Conservation (phyloP, 2,113 vertebrate species). For the Galemys pyrenaicus region DNA sequence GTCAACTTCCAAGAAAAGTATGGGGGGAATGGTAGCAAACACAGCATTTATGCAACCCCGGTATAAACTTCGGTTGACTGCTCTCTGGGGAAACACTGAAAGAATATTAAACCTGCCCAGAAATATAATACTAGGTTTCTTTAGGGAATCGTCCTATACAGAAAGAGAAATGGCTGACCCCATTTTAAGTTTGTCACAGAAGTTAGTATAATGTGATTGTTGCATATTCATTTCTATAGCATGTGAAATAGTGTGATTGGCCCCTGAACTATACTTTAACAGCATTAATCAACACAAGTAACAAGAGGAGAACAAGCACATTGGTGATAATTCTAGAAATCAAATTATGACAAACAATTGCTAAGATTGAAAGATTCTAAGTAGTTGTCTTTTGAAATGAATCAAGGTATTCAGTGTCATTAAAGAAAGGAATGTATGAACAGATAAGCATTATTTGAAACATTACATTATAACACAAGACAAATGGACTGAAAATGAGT, state of each 20-base stretch:
- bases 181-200: not conserved
- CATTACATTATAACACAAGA: not conserved
- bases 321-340: not conserved
- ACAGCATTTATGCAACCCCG: not conserved
- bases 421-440: not conserved
- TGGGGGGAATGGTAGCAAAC: not conserved
- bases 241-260: not conserved
- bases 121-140: not conserved
- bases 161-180: not conserved
- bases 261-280: not conserved
- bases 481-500: not conserved
- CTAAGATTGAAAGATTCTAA: not conserved
- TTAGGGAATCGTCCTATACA: not conserved
- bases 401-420: not conserved
- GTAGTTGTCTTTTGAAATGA: not conserved
- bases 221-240: too few relatives aligned
- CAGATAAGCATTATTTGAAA: conserved; percentile 5
- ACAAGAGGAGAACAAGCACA: not conserved
- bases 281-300: not conserved
- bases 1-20: not conserved
- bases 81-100: not conserved
- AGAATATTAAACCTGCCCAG: not conserved
- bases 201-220: not conserved
- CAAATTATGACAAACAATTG: not conserved
- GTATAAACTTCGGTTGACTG: not conserved